Evolutionary conservation across 2,113 vertebrate genomes (phyloP).

Genomic region (Elephantulus edwardii): DNA sequence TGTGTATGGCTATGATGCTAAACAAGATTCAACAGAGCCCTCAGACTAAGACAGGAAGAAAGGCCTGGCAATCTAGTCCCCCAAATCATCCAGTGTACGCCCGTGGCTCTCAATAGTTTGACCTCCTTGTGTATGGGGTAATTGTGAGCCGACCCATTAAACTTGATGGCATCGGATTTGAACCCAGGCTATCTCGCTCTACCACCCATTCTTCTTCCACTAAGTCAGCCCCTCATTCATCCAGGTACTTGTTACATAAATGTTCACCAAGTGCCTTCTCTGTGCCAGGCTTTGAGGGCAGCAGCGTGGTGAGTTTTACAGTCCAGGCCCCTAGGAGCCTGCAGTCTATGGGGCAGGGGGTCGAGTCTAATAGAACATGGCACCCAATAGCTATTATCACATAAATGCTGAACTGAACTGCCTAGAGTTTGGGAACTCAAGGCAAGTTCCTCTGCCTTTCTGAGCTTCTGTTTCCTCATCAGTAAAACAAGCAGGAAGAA

Average conservation of each 20-base stretch:
- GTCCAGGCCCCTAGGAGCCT: not conserved
- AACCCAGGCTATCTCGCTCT: not conserved
- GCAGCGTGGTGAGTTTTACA: not conserved
- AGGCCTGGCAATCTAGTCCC: not conserved
- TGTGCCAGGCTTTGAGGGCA: not conserved
- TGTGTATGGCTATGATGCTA: not conserved
- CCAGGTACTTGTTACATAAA: not conserved
- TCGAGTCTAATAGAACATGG: not conserved
- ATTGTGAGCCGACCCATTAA: no score
- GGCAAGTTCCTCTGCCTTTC: not conserved
- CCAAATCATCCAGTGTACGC: not conserved
- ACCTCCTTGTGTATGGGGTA: not conserved
- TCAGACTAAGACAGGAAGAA: not conserved
- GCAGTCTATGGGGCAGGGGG: not conserved
- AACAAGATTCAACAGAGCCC: not conserved
- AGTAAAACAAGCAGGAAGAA: not conserved
- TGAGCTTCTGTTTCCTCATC: not conserved
- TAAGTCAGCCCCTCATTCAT: not conserved
- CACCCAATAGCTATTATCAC: not conserved
- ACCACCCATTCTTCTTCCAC: not conserved
- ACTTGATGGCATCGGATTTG: no score
- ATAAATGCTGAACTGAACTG: not conserved
- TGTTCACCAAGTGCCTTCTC: not conserved
- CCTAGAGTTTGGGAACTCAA: rapidly evolving
- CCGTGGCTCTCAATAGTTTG: not conserved